These are phyloP conservation scores for Dromaius novaehollandiae DNA, from an alignment of 2,113 vertebrate genomes.

Conservation along the genomic window DNA sequence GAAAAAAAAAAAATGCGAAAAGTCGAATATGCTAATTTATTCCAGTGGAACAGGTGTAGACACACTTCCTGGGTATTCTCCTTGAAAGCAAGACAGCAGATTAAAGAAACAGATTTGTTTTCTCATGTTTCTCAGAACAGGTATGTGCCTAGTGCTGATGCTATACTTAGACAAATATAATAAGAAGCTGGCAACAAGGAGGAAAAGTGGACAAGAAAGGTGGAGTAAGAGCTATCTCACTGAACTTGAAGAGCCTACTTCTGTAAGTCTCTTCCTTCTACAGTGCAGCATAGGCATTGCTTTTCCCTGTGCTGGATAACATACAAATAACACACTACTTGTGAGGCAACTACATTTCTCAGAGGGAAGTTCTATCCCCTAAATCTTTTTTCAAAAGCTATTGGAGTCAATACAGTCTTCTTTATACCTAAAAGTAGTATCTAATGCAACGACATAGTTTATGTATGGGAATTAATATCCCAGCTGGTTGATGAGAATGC, in stretches of 20 bases:
- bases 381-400: background rate
- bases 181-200: background rate
- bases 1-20: background rate
- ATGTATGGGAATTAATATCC: background rate
- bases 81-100: background rate
- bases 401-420: background rate
- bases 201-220: background rate
- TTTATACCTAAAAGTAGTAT: background rate
- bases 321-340: background rate
- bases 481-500: background rate
- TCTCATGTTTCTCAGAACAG: background rate
- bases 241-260: background rate
- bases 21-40: background rate
- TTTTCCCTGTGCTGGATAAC: background rate
- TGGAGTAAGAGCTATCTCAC: background rate
- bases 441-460: background rate
- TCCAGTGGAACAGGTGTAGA: background rate
- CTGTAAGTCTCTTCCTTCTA: background rate
- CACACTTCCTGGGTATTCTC: background rate
- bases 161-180: background rate
- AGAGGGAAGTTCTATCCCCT: background rate
- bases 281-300: rapidly evolving
- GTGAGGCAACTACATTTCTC: background rate
- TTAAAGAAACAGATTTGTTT: background rate
- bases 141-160: background rate